Evolutionary conservation across 2,113 vertebrate species (phyloP).

Genomic region (Sinocyclocheilus rhinocerous): DNA sequence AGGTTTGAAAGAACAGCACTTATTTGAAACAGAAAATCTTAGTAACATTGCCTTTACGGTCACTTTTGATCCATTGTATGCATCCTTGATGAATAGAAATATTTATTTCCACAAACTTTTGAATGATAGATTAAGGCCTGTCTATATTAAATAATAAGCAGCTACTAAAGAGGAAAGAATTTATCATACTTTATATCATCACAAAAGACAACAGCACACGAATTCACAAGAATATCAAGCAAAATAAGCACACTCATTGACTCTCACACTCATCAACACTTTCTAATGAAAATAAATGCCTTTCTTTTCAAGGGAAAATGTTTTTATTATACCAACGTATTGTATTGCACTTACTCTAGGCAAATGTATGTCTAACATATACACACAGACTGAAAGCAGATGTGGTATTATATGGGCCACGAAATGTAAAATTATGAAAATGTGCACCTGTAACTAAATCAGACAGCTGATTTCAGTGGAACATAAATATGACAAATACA

Average conservation of each 20-base stretch:
- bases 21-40: too few species aligned
- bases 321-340: neutral
- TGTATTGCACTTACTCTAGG: slow-evolving; percentile 2
- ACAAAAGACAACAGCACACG: too few species aligned
- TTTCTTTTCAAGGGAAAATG: neutral
- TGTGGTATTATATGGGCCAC: slow-evolving; percentile 50
- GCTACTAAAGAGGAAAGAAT: too few species aligned
- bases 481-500: neutral
- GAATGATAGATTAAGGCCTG: neutral
- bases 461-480: slow-evolving; percentile 50
- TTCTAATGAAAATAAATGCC: neutral
- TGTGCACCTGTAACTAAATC: slow-evolving; percentile 71
- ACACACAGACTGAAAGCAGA: slow-evolving; percentile 69
- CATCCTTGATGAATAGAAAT: neutral
- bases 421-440: slow-evolving; percentile 76
- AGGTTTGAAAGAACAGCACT: too few species aligned
- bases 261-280: neutral
- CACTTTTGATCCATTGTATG: neutral
- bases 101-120: neutral
- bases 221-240: neutral
- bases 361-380: slow-evolving; percentile 38
- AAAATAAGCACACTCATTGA: neutral
- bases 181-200: too few species aligned
- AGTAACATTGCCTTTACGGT: neutral
- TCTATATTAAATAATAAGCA: too few species aligned